phyloP scores from a whole-genome alignment of 2,888 invertebrate genomes.

The Campoplex capitator region DNA sequence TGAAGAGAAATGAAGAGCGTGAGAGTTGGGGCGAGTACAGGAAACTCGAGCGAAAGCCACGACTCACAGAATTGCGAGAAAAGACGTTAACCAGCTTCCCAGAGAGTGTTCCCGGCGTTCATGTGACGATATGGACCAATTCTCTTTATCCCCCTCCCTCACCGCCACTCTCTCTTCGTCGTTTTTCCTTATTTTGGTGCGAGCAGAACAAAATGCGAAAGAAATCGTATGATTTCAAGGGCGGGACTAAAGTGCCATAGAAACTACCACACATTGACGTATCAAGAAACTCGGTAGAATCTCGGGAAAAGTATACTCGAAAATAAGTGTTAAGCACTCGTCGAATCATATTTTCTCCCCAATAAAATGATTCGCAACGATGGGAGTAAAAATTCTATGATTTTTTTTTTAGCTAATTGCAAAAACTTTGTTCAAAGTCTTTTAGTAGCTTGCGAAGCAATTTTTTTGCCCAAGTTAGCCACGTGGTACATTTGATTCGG shows the following conservation, averaged over 20 bases:
- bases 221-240: slow-evolving; percentile 55
- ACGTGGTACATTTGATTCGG: too few species aligned
- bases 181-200: neutral
- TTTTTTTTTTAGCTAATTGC: too few species aligned
- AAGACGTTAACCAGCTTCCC: slow-evolving; percentile 63
- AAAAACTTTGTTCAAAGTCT: too few species aligned
- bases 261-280: slow-evolving; percentile 30
- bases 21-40: slow-evolving; percentile 41
- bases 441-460: too few species aligned
- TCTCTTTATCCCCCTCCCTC: neutral
- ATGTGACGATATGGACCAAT: slow-evolving; percentile 42
- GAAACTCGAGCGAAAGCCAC: slow-evolving; percentile 33
- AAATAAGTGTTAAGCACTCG: too few species aligned
- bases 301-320: too few species aligned
- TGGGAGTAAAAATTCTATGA: too few species aligned
- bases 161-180: neutral
- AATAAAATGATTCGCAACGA: too few species aligned
- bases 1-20: slow-evolving; percentile 64
- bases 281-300: too few species aligned
- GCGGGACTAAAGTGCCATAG: slow-evolving; percentile 28
- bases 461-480: too few species aligned
- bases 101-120: slow-evolving; percentile 44
- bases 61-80: slow-evolving; percentile 60
- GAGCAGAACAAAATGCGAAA: slow-evolving; percentile 43
- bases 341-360: too few species aligned